Evolutionary conservation across 1,140 invertebrate species (phyloP).

Genomic region (Euwallacea similis): DNA sequence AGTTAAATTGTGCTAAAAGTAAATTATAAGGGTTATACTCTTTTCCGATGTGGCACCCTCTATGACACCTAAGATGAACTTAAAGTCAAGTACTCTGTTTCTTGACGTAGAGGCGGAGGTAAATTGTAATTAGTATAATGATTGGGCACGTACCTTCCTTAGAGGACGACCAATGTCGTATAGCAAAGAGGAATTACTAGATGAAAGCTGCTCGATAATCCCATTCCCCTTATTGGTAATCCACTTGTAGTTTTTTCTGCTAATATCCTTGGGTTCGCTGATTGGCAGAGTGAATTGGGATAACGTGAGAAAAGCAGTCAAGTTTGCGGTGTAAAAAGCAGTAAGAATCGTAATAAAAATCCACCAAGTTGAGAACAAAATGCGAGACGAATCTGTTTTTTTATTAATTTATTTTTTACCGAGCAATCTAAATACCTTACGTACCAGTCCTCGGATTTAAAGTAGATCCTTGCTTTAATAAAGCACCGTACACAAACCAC

Average conservation of each 20-base stretch:
- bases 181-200: slow-evolving; percentile 1
- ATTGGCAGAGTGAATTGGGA: slow-evolving; percentile 81
- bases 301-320: slow-evolving; percentile 84
- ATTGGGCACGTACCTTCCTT: slow-evolving; percentile 2
- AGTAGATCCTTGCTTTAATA: slow-evolving; percentile 84
- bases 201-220: slow-evolving; percentile 57
- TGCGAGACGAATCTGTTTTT: slow-evolving; percentile 70
- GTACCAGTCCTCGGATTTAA: slow-evolving; percentile 75
- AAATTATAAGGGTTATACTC: too few relatives aligned
- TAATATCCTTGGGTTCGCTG: slow-evolving; percentile 68
- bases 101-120: too few relatives aligned
- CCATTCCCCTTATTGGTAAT: slow-evolving; percentile 66
- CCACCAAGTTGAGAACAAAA: slow-evolving; percentile 90
- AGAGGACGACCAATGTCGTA: slow-evolving; percentile 19
- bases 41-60: not conserved
- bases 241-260: slow-evolving; percentile 68
- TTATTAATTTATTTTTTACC: not conserved
- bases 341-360: slow-evolving; percentile 85
- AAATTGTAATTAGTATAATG: too few relatives aligned
- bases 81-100: too few relatives aligned
- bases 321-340: slow-evolving; percentile 89
- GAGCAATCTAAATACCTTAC: not conserved
- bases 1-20: too few relatives aligned
- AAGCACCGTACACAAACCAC: slow-evolving; percentile 86
- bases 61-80: too few relatives aligned